Conservation (phyloP, 2,797 vertebrate species). For the Ceryle rudis region DNA sequence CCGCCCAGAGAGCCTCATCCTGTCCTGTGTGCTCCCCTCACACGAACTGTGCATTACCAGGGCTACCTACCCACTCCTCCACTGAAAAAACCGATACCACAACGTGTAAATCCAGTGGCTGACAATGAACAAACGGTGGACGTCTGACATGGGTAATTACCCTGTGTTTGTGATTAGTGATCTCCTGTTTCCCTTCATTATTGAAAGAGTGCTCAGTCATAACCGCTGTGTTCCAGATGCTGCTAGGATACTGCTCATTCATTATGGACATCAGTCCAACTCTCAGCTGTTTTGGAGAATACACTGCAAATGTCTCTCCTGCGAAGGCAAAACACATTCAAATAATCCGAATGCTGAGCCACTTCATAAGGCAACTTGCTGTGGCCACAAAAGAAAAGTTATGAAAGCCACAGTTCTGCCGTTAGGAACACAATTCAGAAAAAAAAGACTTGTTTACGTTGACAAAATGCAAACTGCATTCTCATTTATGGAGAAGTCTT, state of each 20-base stretch:
- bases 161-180: neutral
- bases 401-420: neutral
- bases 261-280: neutral
- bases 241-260: neutral
- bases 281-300: neutral
- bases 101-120: rapidly evolving
- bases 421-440: neutral
- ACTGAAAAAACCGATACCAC: neutral
- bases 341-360: neutral
- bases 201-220: neutral
- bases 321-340: neutral
- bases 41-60: neutral
- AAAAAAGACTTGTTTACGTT: neutral
- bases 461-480: neutral
- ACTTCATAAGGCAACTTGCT: neutral
- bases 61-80: neutral
- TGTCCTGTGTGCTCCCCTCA: neutral
- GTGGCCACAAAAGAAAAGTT: neutral
- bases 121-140: neutral
- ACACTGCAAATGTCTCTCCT: neutral
- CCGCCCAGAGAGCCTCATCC: neutral
- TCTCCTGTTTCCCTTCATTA: neutral
- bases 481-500: neutral
- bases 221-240: neutral
- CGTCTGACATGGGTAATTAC: neutral